These are phyloP conservation scores for Helicolenus hilgendorfi DNA, from an alignment of 2,797 vertebrate species.

Conservation along the genomic window DNA sequence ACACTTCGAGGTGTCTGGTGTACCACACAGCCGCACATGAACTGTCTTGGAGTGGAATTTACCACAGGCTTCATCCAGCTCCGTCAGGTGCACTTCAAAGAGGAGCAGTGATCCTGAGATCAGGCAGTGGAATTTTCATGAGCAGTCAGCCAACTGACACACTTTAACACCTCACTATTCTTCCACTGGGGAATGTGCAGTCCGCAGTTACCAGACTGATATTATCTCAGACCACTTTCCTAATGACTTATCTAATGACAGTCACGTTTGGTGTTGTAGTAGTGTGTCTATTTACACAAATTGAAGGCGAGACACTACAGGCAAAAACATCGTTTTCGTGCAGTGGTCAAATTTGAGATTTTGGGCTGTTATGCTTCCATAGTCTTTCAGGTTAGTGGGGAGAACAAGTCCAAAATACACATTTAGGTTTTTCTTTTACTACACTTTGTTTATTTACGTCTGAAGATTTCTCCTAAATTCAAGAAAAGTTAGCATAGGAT, in stretches of 20 bases:
- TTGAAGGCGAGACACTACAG: not conserved
- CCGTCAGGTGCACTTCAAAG: conserved; percentile 73
- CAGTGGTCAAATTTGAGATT: no score
- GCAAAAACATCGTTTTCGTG: no score
- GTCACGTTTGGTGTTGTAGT: not conserved
- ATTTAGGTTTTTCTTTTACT: no score
- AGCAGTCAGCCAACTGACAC: conserved; percentile 38
- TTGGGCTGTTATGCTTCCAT: no score
- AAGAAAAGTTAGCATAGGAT: no score
- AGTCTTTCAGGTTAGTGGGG: no score
- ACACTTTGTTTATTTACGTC: no score
- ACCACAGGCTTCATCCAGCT: conserved; percentile 40
- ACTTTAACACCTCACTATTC: conserved; percentile 35
- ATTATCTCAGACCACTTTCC: not conserved
- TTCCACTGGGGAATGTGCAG: not conserved
- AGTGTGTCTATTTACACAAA: conserved; percentile 35
- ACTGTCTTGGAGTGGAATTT: conserved; percentile 45
- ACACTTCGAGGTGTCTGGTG: not conserved
- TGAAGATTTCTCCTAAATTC: no score
- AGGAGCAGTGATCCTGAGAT: conserved; percentile 60
- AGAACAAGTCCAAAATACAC: no score
- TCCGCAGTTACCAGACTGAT: not conserved
- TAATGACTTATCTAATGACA: not conserved
- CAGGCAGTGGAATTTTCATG: conserved; percentile 66
- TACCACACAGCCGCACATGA: conserved; percentile 2